These are phyloP conservation scores for Emys orbicularis DNA, from an alignment of 2,797 vertebrate species.

Conservation along the genomic window DNA sequence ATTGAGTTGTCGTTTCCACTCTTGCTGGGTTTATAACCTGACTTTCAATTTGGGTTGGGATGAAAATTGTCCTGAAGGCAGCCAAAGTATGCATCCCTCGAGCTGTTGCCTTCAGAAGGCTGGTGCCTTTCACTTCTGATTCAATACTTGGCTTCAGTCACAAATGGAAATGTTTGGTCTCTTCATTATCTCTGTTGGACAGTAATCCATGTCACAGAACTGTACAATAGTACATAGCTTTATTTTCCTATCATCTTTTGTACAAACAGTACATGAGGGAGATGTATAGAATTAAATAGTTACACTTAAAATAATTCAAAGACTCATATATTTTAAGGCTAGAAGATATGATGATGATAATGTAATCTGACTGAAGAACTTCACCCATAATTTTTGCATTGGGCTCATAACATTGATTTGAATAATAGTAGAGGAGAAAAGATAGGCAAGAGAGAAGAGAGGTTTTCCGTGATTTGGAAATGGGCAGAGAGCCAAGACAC, in stretches of 20 bases:
- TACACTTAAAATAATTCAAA: neutral
- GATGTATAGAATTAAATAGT: neutral
- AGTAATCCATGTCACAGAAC: neutral
- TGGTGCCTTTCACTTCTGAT: slow-evolving; percentile 39
- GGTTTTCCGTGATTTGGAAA: slow-evolving; percentile 33
- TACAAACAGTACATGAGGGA: neutral
- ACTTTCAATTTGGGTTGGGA: neutral
- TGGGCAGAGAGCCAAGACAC: neutral
- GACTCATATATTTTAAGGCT: neutral
- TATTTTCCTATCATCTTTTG: neutral
- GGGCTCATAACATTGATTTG: slow-evolving; percentile 48
- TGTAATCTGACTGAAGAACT: neutral
- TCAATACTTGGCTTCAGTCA: slow-evolving; percentile 59
- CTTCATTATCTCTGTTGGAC: slow-evolving; percentile 66
- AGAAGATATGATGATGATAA: slow-evolving; percentile 5
- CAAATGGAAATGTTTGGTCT: slow-evolving; percentile 59
- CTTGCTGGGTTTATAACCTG: neutral
- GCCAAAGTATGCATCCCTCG: slow-evolving; percentile 23
- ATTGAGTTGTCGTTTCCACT: slow-evolving; percentile 37
- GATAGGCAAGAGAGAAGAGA: slow-evolving; percentile 56
- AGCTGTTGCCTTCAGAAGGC: slow-evolving; percentile 33
- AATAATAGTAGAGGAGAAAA: slow-evolving; percentile 65
- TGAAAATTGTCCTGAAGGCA: slow-evolving; percentile 48
- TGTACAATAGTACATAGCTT: rapidly evolving
- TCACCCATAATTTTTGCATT: slow-evolving; percentile 46